Conservation (phyloP, 2,113 vertebrate species). For the Romanogobio albipinnatus region DNA sequence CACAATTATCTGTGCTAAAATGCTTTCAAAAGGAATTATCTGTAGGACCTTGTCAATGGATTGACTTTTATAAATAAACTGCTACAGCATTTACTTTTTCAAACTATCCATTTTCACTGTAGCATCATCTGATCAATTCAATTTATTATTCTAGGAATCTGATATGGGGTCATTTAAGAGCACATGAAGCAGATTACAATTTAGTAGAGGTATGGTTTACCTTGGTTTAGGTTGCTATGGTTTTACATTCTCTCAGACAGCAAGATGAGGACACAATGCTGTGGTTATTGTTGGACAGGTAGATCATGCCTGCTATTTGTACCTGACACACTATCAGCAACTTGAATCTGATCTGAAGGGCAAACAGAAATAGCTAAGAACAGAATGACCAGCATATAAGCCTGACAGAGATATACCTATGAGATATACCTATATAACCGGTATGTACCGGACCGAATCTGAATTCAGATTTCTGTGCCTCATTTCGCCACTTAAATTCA, state of each 20-base stretch:
- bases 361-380: slow-evolving; percentile 45
- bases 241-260: background rate
- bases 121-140: background rate
- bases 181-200: background rate
- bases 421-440: background rate
- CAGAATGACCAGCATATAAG: background rate
- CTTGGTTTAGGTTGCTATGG: background rate
- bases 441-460: no score
- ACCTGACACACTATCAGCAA: slow-evolving; percentile 53
- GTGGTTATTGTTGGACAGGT: slow-evolving; percentile 47
- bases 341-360: slow-evolving; percentile 64
- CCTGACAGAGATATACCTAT: background rate
- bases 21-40: background rate
- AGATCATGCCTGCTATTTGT: slow-evolving; percentile 36
- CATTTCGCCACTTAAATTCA: no score
- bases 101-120: background rate
- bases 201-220: background rate
- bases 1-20: background rate
- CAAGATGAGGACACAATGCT: slow-evolving; percentile 32
- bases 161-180: background rate
- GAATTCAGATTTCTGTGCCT: no score
- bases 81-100: no score
- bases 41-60: background rate
- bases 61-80: background rate
- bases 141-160: background rate